Evolutionary conservation across 2,888 invertebrate genomes (phyloP).

Genomic region (Odontocolon sp.): DNA sequence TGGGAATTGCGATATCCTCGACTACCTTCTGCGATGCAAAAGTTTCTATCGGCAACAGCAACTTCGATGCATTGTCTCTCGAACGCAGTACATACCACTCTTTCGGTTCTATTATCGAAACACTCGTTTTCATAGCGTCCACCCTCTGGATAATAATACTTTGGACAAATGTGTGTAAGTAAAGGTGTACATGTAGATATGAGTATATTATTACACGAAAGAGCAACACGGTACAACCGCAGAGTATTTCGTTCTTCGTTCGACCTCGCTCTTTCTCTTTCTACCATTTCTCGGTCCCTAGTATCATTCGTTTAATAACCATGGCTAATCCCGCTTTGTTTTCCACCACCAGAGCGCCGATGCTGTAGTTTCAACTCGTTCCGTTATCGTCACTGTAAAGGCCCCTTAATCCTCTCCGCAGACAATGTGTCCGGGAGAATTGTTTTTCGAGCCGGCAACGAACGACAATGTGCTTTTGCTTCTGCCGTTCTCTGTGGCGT

Average conservation of each 20-base stretch:
- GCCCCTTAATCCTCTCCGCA: constrained; percentile 63
- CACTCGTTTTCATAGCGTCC: constrained; percentile 56
- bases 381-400: constrained; percentile 64
- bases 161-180: neutral
- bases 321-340: constrained; percentile 67
- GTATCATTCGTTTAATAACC: constrained; percentile 67
- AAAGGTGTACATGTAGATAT: constrained; percentile 3
- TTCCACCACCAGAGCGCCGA: constrained; percentile 43
- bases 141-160: constrained; percentile 36
- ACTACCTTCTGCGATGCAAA: constrained; percentile 30
- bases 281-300: constrained; percentile 40
- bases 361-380: constrained; percentile 61
- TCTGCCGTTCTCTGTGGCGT: constrained; percentile 8
- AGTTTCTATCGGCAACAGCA: constrained; percentile 46
- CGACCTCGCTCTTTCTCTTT: constrained; percentile 27
- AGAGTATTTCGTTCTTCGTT: constrained; percentile 35
- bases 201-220: no score
- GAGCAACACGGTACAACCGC: constrained; percentile 18
- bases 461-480: constrained; percentile 53
- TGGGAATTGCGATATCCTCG: neutral
- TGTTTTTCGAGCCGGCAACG: constrained; percentile 60
- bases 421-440: constrained; percentile 63
- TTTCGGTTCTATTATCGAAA: constrained; percentile 49
- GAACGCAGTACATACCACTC: constrained; percentile 2
- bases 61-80: constrained; percentile 47